Evolutionary conservation across 2,888 invertebrate genomes (phyloP), one percentile per base, ranked within the genome.

Genomic region (Scaptomyza flava): DNA sequence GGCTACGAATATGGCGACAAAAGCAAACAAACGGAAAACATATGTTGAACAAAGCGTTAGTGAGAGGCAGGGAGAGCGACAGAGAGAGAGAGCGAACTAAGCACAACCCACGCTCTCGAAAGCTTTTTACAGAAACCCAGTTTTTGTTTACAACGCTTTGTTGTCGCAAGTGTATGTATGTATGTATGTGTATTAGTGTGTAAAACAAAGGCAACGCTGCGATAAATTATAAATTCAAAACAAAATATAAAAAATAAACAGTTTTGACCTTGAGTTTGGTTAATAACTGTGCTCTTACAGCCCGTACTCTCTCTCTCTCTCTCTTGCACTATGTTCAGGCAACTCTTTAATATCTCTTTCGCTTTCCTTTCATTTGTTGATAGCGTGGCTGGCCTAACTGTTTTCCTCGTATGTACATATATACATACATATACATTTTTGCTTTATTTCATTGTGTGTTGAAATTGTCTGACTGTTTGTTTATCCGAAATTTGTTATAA

Each of bases 191-290:
- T 50, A 64, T 27, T 47, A 41, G 61, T 52, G 68, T 78, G 81
- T 80, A 82, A 87, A 85, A 82, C 77, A 81, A 79, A 89, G 78
- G 85, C 81, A 81, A 88, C 74, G 74, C 79, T 74, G 60, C 80
- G 90, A 90, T 91, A 82, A 91, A 90, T 87, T 79, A 79, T 68
- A 84, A 82, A 79, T 86, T 89, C 89, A 91, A 91, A 91, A 90
- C 90, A 91, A 91, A 91, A 86, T 90, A 81, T 84, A 89, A 90
- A 91, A 90, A 89, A 91, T 91, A 91, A 91, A 91, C 91, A 91
- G 79, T 83, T 82, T 87, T 91, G 91, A 91, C 91, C 91, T 91
- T 91, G 91, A 89, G 79, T 79, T 64, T 84, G 80, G 87, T 86
- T 88, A 89, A 88, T 88, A 87, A 89, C 81, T 84, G 80, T 80